These are phyloP conservation scores for Ophion ellenae DNA, from an alignment of 2,888 invertebrate genomes.

Conservation along the genomic window DNA sequence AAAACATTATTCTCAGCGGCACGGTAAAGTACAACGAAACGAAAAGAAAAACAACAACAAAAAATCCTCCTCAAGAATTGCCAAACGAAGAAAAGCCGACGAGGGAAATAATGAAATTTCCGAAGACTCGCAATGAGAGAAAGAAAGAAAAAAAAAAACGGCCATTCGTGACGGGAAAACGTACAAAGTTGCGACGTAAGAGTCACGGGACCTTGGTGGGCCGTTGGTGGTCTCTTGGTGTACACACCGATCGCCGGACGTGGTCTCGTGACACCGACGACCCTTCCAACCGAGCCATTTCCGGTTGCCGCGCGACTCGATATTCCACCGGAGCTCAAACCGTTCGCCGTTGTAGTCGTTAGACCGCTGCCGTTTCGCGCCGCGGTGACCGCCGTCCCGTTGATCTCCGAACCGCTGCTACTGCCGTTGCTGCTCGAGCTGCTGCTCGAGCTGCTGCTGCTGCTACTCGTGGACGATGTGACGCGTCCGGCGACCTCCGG, in stretches of 20 bases:
- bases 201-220: constrained; percentile 87
- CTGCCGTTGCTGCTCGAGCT: constrained; percentile 63
- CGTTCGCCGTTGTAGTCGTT: constrained; percentile 80
- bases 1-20: not conserved
- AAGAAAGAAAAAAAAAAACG: constrained; percentile 81
- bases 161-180: constrained; percentile 82
- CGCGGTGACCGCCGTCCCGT: constrained; percentile 51
- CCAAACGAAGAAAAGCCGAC: not conserved
- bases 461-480: constrained; percentile 68
- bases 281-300: constrained; percentile 83
- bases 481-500: constrained; percentile 84
- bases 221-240: constrained; percentile 85
- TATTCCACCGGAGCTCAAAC: constrained; percentile 59
- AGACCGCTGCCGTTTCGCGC: constrained; percentile 66
- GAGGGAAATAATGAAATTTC: not conserved
- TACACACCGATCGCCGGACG: constrained; percentile 85
- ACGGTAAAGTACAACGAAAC: not conserved
- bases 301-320: constrained; percentile 74
- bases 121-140: constrained; percentile 8
- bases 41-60: not conserved
- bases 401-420: constrained; percentile 68
- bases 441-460: constrained; percentile 47
- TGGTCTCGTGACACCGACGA: constrained; percentile 85
- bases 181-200: constrained; percentile 88
- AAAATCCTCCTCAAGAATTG: not conserved